phyloP scores from a whole-genome alignment of 1,140 invertebrate genomes.

The Acromyrmex charruanus region DNA sequence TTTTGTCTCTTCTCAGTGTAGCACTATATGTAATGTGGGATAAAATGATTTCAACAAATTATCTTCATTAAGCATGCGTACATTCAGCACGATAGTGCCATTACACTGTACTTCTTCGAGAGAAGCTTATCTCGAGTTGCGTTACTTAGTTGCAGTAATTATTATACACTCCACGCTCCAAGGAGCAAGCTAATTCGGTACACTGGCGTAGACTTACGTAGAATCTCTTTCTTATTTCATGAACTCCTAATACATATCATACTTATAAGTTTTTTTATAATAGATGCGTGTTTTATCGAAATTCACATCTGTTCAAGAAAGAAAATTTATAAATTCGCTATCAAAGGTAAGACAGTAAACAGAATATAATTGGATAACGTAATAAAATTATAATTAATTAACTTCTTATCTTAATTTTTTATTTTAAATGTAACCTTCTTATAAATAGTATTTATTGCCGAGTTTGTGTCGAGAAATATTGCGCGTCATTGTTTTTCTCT shows the following conservation, averaged over 20 bases:
- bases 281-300: background rate
- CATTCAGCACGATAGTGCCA: conserved; percentile 63
- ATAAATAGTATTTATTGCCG: conserved; percentile 30
- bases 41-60: conserved; percentile 64
- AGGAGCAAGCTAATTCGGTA: conserved; percentile 67
- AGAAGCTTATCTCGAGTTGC: conserved; percentile 55
- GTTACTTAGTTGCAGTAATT: conserved; percentile 72
- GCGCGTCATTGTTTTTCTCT: background rate
- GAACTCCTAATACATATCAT: background rate
- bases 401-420: conserved; percentile 35
- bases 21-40: conserved; percentile 55
- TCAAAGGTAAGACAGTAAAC: background rate
- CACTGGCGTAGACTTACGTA: conserved; percentile 23
- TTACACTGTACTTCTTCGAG: conserved; percentile 45
- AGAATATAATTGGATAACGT: background rate
- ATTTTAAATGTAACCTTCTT: conserved; percentile 31
- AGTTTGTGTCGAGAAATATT: background rate
- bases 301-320: background rate
- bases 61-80: conserved; percentile 69
- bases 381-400: conserved; percentile 4
- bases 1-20: conserved; percentile 44
- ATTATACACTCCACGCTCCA: conserved; percentile 71
- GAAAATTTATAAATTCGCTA: background rate
- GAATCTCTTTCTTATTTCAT: conserved; percentile 25
- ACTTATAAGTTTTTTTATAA: background rate